Percentiles rank a stretch among this genome's conserved stretches.
These are phyloP conservation scores for Nesidiocoris tenuis DNA, from an alignment of 2,888 invertebrate species.

Conservation along the genomic window DNA sequence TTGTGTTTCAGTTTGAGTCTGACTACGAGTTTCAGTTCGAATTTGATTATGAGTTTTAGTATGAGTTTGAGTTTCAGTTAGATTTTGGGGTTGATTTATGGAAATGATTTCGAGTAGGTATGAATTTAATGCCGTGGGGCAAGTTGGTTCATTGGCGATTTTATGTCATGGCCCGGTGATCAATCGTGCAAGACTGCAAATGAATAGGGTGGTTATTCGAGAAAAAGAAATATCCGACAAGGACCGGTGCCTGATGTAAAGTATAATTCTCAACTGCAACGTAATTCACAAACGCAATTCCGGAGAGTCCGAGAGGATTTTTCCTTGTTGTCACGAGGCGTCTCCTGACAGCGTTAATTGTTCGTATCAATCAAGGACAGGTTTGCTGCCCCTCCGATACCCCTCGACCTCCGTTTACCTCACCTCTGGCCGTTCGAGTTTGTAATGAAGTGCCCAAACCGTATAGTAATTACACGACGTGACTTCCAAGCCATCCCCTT, in stretches of 20 bases:
- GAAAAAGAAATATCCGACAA: too few relatives aligned
- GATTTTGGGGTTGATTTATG: too few relatives aligned
- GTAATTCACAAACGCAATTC: background rate
- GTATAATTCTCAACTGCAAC: slow-evolving; percentile 16
- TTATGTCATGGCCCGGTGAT: too few relatives aligned
- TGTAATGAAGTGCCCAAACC: slow-evolving; percentile 25
- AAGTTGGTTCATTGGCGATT: too few relatives aligned
- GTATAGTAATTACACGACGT: slow-evolving; percentile 25
- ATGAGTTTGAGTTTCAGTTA: too few relatives aligned
- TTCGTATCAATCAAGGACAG: slow-evolving; percentile 22
- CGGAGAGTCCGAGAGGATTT: background rate
- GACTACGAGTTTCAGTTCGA: too few relatives aligned
- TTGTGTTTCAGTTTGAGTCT: too few relatives aligned
- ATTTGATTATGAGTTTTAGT: too few relatives aligned
- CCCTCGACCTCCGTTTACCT: background rate
- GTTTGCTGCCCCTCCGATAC: background rate
- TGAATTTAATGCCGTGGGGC: too few relatives aligned
- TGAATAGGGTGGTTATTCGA: too few relatives aligned
- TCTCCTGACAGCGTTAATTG: slow-evolving; percentile 26
- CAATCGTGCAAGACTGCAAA: too few relatives aligned
- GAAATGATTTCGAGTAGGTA: too few relatives aligned
- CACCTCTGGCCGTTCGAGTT: slow-evolving; percentile 1
- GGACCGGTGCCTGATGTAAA: slow-evolving; percentile 8
- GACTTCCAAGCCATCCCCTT: slow-evolving; percentile 6
- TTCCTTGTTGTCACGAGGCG: slow-evolving; percentile 6